Conservation (phyloP, 2,888 invertebrate genomes). For the Drosophila anomelani region DNA sequence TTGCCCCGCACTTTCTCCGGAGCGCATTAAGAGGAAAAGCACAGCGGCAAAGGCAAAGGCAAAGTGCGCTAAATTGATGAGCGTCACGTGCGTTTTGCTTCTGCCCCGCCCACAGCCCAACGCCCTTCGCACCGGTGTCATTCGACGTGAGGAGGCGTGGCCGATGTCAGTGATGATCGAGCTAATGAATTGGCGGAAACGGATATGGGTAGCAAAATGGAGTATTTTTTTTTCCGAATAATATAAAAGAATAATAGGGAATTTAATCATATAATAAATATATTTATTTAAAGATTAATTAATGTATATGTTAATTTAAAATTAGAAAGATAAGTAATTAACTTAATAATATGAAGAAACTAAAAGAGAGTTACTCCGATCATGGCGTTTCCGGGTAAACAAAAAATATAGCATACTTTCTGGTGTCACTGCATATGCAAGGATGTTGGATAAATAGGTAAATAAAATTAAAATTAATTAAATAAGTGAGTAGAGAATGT, state of each 20-base stretch:
- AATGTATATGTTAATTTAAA: not conserved
- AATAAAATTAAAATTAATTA: not conserved
- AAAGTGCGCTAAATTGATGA: constrained; percentile 82
- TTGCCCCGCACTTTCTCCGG: constrained; percentile 26
- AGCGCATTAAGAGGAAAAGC: constrained; percentile 72
- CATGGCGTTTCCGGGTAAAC: not conserved
- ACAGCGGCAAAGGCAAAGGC: constrained; percentile 55
- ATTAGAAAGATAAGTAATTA: not conserved
- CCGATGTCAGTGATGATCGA: constrained; percentile 37
- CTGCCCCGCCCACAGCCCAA: constrained; percentile 52
- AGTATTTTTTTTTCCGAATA: not conserved
- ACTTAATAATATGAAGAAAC: not conserved
- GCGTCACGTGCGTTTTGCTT: constrained; percentile 81
- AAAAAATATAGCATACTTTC: not conserved
- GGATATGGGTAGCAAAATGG: not conserved
- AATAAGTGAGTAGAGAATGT: not conserved
- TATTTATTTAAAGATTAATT: not conserved
- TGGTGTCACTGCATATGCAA: no score
- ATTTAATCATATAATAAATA: not conserved
- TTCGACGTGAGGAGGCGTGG: constrained; percentile 30
- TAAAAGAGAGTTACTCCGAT: no score
- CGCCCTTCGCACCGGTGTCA: constrained; percentile 51
- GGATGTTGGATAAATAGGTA: no score
- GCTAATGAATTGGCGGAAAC: constrained; percentile 13
- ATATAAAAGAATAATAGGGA: not conserved